Evolutionary conservation across 2,113 vertebrate species (phyloP).

Genomic region (Poeciliopsis occidentalis): DNA sequence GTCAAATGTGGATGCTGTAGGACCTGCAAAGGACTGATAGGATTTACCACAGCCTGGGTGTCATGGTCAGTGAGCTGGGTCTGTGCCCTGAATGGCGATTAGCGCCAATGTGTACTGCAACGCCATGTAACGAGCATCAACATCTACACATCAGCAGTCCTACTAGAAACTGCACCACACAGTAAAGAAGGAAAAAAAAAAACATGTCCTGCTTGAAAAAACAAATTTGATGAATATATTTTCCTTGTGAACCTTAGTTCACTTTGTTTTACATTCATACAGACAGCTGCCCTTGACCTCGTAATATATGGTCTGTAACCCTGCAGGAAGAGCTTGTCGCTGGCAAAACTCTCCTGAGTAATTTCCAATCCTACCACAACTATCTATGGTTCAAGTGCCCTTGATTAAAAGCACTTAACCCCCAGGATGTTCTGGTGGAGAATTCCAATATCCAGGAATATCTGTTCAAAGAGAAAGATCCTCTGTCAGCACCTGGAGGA

Average conservation of each 20-base stretch:
- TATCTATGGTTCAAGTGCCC: conserved; percentile 31
- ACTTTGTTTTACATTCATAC: conserved; percentile 17
- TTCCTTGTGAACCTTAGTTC: conserved; percentile 3
- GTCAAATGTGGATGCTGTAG: conserved; percentile 32
- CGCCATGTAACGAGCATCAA: conserved; percentile 16
- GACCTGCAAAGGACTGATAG: conserved; percentile 57
- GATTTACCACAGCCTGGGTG: conserved; percentile 63
- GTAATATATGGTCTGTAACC: conserved; percentile 10
- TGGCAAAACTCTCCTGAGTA: conserved; percentile 18
- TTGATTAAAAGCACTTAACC: conserved; percentile 56
- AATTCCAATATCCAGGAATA: conserved; percentile 41
- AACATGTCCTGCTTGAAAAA: conserved; percentile 6
- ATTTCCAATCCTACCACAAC: conserved; percentile 8
- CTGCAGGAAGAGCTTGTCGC: conserved; percentile 5
- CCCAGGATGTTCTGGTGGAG: conserved; percentile 23
- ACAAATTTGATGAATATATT: conserved; percentile 5
- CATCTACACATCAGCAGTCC: conserved; percentile 26
- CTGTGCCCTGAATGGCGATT: conserved; percentile 62
- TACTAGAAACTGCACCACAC: conserved; percentile 21
- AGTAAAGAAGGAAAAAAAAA: conserved; percentile 5
- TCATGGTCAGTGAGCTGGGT: conserved; percentile 60
- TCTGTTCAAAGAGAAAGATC: conserved; percentile 21
- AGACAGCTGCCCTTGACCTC: conserved; percentile 45
- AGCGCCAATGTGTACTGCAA: conserved; percentile 47
- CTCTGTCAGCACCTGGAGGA: conserved; percentile 29